Evolutionary conservation across 2,888 invertebrate species (phyloP), one percentile per base, ranked within the genome.

Genomic region (Limnephilus lunatus): DNA sequence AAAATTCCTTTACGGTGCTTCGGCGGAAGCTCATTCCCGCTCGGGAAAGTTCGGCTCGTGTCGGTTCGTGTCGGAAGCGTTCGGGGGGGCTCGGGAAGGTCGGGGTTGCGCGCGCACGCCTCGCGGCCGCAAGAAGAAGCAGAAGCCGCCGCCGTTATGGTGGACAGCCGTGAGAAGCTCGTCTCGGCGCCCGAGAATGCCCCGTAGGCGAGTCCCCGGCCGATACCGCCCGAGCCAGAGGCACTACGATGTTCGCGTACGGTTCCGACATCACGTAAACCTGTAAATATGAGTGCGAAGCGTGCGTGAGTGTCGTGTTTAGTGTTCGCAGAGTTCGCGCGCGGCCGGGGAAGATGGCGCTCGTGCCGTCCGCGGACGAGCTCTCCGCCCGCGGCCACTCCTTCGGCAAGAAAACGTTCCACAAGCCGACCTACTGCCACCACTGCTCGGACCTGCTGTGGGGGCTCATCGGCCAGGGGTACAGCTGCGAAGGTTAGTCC

Each of bases 371-470:
- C 96, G 96, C 96, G 96, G 95, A 95, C 95, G 96, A 96, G 96
- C 96, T 96, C 96, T 96, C 96, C 95, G 95, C 95, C 95, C 96
- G 98, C 97, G 99, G 99, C 95, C 99, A 99, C 97, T 99, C 98
- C 97, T 99, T 99, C 98, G 98, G 98, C 96, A 99, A 99, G 98
- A 99, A 99, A 97, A 99, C 99, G 96, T 99, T 99, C 97, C 99
- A 99, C 97, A 99, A 99, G 97, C 99, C 99, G 96, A 99, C 99
- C 95, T 99, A 99, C 97, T 99, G 99, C 97, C 99, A 99, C 97
- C 99, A 99, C 97, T 99, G 99, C 97, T 99, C 99, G 96, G 99
- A 99, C 96, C 98, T 99, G 97, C 98, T 99, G 95, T 99, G 99
- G 99, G 99, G 99, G 96, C 98, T 99, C 97, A 99, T 99, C 96